These are phyloP conservation scores for Eulithis prunata DNA, from an alignment of 2,888 invertebrate species.

Conservation along the genomic window DNA sequence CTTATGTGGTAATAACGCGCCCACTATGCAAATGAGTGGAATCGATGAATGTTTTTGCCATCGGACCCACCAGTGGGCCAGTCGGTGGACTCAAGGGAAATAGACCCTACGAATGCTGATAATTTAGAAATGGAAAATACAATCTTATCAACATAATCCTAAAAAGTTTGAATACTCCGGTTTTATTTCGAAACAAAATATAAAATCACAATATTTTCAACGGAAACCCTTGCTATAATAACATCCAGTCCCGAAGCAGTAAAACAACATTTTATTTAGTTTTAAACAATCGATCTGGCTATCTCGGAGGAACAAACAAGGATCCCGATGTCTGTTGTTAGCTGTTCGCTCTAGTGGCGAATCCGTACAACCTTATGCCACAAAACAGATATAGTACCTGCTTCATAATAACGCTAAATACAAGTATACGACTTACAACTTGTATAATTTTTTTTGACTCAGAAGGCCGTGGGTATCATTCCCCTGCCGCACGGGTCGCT, in stretches of 20 bases:
- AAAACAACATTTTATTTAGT: constrained; percentile 32
- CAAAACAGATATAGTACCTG: neutral
- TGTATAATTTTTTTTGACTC: too few species aligned
- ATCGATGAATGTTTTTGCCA: too few species aligned
- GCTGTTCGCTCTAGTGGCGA: constrained; percentile 37
- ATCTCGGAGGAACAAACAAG: constrained; percentile 29
- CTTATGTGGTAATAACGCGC: too few species aligned
- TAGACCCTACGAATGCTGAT: too few species aligned
- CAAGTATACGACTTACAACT: constrained; percentile 28
- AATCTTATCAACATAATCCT: neutral
- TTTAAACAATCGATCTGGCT: constrained; percentile 31
- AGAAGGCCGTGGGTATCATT: too few species aligned
- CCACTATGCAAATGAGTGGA: too few species aligned
- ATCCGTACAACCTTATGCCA: constrained; percentile 35
- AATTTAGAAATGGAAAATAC: too few species aligned
- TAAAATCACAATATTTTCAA: constrained; percentile 6
- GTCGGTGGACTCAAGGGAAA: too few species aligned
- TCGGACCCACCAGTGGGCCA: too few species aligned
- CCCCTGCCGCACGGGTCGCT: too few species aligned
- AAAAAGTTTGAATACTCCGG: neutral
- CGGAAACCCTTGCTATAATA: constrained; percentile 13
- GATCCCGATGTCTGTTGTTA: constrained; percentile 33
- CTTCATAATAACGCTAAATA: neutral
- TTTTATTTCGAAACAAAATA: constrained; percentile 1
- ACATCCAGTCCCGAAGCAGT: constrained; percentile 14